These are phyloP conservation scores for Tillus elongatus DNA, from an alignment of 2,888 invertebrate species.

Conservation along the genomic window DNA sequence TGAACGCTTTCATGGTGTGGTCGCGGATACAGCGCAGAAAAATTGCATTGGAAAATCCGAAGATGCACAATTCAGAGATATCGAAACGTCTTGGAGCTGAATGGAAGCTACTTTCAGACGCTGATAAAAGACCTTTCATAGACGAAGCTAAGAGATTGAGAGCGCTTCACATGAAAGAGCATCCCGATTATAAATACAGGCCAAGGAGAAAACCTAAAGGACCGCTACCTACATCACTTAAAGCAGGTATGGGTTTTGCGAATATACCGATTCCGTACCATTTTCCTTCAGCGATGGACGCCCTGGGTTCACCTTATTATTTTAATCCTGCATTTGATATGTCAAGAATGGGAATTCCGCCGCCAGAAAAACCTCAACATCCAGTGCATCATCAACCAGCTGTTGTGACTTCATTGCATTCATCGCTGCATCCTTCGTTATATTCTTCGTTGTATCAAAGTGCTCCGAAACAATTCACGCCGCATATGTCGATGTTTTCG, in stretches of 20 bases:
- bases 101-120: conserved; percentile 82
- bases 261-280: conserved; percentile 59
- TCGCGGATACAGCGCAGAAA: conserved; percentile 83
- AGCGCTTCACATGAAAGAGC: conserved; percentile 82
- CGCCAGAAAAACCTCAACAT: conserved; percentile 42
- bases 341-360: conserved; percentile 30
- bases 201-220: conserved; percentile 78
- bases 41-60: conserved; percentile 90
- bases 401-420: conserved; percentile 38
- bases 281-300: conserved; percentile 50
- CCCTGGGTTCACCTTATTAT: conserved; percentile 56
- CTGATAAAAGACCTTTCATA: conserved; percentile 86
- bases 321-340: conserved; percentile 62
- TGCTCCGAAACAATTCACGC: conserved; percentile 46
- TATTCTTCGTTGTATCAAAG: conserved; percentile 57
- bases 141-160: conserved; percentile 88
- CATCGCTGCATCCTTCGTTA: conserved; percentile 60
- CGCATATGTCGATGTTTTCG: conserved; percentile 48
- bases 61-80: conserved; percentile 85
- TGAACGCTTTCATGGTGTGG: conserved; percentile 99
- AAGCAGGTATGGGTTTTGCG: conserved; percentile 45
- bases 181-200: conserved; percentile 85
- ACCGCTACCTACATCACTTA: conserved; percentile 44
- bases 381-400: conserved; percentile 25
- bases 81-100: conserved; percentile 86